These are phyloP conservation scores for Tragelaphus buxtoni DNA, from an alignment of 2,113 vertebrate species.

Conservation along the genomic window DNA sequence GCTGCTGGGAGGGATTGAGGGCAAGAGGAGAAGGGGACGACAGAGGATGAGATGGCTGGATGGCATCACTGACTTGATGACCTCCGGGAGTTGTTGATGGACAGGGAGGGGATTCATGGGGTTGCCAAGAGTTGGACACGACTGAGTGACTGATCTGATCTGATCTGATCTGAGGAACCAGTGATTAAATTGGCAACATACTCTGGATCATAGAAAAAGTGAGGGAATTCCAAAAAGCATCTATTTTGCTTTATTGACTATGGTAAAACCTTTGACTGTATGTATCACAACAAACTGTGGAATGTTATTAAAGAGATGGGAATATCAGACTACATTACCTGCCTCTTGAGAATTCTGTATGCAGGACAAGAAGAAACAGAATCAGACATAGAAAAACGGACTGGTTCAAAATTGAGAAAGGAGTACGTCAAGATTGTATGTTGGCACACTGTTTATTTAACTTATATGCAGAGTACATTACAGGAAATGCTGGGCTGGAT, in stretches of 20 bases:
- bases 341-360: neutral
- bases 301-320: neutral
- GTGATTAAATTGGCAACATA: neutral
- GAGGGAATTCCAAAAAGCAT: neutral
- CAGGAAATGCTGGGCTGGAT: neutral
- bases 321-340: neutral
- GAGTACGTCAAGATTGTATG: rapidly evolving
- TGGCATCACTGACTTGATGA: too few relatives aligned
- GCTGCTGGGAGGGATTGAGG: too few relatives aligned
- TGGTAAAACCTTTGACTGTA: neutral
- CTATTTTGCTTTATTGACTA: neutral
- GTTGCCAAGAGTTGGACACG: rapidly evolving
- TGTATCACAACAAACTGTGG: neutral
- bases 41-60: too few relatives aligned
- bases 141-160: too few relatives aligned
- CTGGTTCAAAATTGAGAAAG: neutral
- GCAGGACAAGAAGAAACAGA: neutral
- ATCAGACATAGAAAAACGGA: neutral
- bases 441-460: neutral
- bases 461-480: neutral
- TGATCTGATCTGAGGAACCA: neutral
- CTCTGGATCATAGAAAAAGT: neutral
- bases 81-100: too few relatives aligned
- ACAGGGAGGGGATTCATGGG: too few relatives aligned
- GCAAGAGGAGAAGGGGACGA: too few relatives aligned